Percentiles rank a stretch among this genome's conserved stretches.
phyloP scores from a whole-genome alignment of 2,888 invertebrate species.

The Tiliacea aurago region DNA sequence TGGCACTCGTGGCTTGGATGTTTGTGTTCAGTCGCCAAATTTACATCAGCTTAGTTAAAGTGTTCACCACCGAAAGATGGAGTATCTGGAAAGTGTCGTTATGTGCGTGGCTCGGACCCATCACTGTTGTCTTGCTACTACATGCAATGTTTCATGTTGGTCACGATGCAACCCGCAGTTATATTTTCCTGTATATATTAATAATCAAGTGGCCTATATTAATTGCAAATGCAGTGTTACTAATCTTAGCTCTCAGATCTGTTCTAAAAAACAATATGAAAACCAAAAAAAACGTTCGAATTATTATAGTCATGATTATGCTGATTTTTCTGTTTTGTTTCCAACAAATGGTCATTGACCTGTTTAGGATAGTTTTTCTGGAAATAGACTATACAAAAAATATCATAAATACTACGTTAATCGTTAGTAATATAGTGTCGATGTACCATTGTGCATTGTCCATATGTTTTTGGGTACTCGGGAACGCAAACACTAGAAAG shows the following conservation, averaged over 20 bases:
- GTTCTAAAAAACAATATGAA: conserved; percentile 75
- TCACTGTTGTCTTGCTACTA: conserved; percentile 62
- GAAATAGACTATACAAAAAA: conserved; percentile 50
- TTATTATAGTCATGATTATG: conserved; percentile 78
- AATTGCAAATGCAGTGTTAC: conserved; percentile 75
- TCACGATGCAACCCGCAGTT: conserved; percentile 46
- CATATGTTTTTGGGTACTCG: conserved; percentile 84
- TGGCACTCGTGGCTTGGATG: conserved; percentile 82
- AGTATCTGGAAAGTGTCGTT: conserved; percentile 75
- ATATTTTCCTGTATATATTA: conserved; percentile 71
- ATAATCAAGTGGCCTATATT: conserved; percentile 83
- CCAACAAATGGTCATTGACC: conserved; percentile 80
- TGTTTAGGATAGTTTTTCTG: conserved; percentile 74
- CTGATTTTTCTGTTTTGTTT: conserved; percentile 82
- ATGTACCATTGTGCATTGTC: conserved; percentile 82
- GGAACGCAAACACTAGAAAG: conserved; percentile 80
- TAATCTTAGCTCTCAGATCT: conserved; percentile 76
- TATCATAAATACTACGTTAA: conserved; percentile 50
- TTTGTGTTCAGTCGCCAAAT: conserved; percentile 82
- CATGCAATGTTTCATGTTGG: conserved; percentile 58
- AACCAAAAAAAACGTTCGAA: conserved; percentile 71
- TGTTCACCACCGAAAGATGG: conserved; percentile 70
- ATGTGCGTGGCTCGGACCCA: conserved; percentile 77
- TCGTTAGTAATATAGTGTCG: conserved; percentile 70
- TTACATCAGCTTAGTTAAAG: conserved; percentile 80